Evolutionary conservation across 2,113 vertebrate genomes (phyloP).

Genomic region (Bubalus kerabau): DNA sequence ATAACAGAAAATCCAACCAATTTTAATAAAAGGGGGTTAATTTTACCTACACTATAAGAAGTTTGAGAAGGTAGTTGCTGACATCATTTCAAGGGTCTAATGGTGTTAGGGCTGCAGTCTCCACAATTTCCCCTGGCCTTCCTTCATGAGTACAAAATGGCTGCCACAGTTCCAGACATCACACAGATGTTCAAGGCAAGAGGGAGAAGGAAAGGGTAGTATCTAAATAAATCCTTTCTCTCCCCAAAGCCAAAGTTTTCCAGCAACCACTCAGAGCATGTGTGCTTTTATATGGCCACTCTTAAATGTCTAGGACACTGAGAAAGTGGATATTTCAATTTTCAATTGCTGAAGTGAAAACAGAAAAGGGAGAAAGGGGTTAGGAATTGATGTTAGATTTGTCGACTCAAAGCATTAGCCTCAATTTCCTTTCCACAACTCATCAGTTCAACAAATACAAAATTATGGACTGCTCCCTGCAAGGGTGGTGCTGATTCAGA

Average conservation of each 20-base stretch:
- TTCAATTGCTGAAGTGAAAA: not conserved
- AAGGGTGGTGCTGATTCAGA: no score
- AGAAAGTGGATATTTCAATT: not conserved
- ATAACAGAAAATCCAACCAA: not conserved
- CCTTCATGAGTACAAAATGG: not conserved
- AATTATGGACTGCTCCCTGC: rapidly evolving
- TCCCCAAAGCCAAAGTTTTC: not conserved
- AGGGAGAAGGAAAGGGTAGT: not conserved
- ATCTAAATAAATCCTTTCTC: no score
- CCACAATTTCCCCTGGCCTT: not conserved
- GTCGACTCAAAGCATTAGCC: not conserved
- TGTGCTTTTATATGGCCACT: not conserved
- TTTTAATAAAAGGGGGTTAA: not conserved
- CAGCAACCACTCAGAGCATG: not conserved
- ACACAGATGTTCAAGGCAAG: not conserved
- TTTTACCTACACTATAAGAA: not conserved
- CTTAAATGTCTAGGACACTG: not conserved
- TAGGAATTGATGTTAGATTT: no score
- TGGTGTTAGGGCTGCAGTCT: not conserved
- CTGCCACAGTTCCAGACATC: not conserved
- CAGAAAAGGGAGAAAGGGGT: not conserved
- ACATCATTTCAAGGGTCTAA: not conserved
- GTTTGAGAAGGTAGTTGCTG: not conserved
- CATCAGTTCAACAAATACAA: not conserved
- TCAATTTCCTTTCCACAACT: not conserved